Base-by-base conservation (phyloP, 2,797 vertebrate genomes). In the Cyprinella venusta region DNA sequence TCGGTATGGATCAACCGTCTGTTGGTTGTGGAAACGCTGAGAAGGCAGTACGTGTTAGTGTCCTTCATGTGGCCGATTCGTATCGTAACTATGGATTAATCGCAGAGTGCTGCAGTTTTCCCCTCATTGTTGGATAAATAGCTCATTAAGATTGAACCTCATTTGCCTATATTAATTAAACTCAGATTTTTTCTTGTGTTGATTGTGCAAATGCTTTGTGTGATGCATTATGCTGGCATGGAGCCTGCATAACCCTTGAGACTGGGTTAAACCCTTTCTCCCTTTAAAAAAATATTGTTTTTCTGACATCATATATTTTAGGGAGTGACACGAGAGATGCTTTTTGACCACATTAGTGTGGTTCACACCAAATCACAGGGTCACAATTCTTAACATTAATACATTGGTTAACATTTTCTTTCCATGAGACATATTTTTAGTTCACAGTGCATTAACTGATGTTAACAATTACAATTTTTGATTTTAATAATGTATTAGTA, bases 131-230 rank as follows among this genome's bases (percentile, higher is more conserved):
- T 83, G 85, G 82, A 59, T 76, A 67, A 84, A 76, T 52, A 70
- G 75, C 82, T 85, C 15, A 36, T 68, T 63, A 83, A 85, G 74
- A 78, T 71, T 71, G 77, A 70, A 71, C 33, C 45, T 67, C 63
- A 2, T 80, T 68, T 71, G 82, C 70, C 71, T 65, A 63, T 70
- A 72, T 86, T 87, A 87, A 88, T 85, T 81, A 83, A 89, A 82
- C 38, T 19, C 77, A 71, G 33, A 56, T 82, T 82, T 79, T 79
- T 80, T 79, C 68, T 78, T 84, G 26, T 63, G 71, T 63, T 76
- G 72, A 80, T 26, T 38, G 15, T 45, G 70, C 68, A 83, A 85
- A 88, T 48, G 52, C 71, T 76, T 45, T 0, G 2, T 6, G 18
- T 79, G 54, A 38, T 69, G 24, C 42, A 63, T 36, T 70, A 67